phyloP scores from a whole-genome alignment of 1,140 invertebrate genomes.

The Homarus americanus region DNA sequence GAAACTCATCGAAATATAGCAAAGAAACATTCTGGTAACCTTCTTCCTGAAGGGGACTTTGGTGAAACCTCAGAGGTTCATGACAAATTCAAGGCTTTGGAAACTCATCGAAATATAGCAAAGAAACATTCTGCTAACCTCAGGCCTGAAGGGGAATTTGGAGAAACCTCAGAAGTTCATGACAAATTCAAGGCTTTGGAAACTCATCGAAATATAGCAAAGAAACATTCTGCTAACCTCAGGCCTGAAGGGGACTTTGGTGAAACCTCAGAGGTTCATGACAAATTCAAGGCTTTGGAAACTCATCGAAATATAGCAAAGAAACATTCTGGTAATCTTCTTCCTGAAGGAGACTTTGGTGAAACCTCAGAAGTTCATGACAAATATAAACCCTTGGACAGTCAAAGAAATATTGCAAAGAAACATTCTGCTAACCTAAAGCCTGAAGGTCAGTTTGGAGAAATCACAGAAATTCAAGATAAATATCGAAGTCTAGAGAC shows the following conservation, averaged over 20 bases:
- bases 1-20: constrained; percentile 42
- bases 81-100: constrained; percentile 20
- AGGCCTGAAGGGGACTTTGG: constrained; percentile 60
- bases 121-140: constrained; percentile 23
- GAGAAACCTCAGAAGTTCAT: constrained; percentile 26
- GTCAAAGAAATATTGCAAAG: constrained; percentile 47
- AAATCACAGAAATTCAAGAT: constrained; percentile 31
- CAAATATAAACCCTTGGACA: constrained; percentile 4
- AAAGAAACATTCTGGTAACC: constrained; percentile 26
- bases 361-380: constrained; percentile 45
- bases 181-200: constrained; percentile 30
- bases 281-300: constrained; percentile 11
- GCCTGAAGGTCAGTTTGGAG: constrained; percentile 46
- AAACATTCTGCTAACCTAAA: constrained; percentile 45
- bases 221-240: constrained; percentile 29
- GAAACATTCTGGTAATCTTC: constrained; percentile 7
- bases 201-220: constrained; percentile 28
- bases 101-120: constrained; percentile 35
- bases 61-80: constrained; percentile 37
- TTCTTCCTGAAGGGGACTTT: constrained; percentile 46
- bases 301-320: constrained; percentile 43
- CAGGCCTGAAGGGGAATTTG: constrained; percentile 46
- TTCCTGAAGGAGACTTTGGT: constrained; percentile 39
- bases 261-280: constrained; percentile 35
- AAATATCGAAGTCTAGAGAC: constrained; percentile 11